Base-by-base conservation (phyloP, 2,797 vertebrate species). In the Coccyzus lansbergi region DNA sequence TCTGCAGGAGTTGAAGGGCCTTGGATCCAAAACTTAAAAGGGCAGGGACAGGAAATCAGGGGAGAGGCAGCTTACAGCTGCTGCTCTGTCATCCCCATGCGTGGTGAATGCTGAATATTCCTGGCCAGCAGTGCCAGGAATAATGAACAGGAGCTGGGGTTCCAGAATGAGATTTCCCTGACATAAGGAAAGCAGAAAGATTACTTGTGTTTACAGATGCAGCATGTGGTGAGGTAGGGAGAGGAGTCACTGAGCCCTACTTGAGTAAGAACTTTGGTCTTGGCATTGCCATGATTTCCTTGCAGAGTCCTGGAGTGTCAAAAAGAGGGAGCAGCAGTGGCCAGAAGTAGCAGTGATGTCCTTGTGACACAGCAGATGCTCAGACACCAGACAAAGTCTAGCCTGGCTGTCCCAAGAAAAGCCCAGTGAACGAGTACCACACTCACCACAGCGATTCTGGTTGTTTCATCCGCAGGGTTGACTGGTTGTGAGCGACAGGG, bases 361-460 rank as follows among this genome's bases (percentile, higher is more conserved):
- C 58, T 31, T 21, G 31, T 42, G 42, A 48, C 29, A 21, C 15
- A 25, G 40, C 1, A 0, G 15, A 25, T 38, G 17, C 29, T 25
- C 56, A 18, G 22, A 24, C 29, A 31, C 33, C 14, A 6, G 36
- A 28, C 25, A 7, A 49, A 34, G 65, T 48, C 40, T 33, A 1
- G 3, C 40, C 33, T 8, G 46, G 36, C 26, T 5, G 0, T 19
- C 42, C 26, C 33, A 15, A 31, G 49, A 49, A 49, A 20, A 3
- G 12, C 4, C 59, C 0, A 0, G 1, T 5, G 34, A 78, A 25
- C 42, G 28, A 44, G 33, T 3, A 1, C 33, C 3, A 3, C 7
- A 0, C 52, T 75, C 44, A 11, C 44, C 2, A 4, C 28, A 26
- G 34, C 21, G 9, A 17, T 48, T 15, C 58, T 26, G 18, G 26